Conservation (phyloP, 2,797 vertebrate genomes). For the Sphenodon punctatus region DNA sequence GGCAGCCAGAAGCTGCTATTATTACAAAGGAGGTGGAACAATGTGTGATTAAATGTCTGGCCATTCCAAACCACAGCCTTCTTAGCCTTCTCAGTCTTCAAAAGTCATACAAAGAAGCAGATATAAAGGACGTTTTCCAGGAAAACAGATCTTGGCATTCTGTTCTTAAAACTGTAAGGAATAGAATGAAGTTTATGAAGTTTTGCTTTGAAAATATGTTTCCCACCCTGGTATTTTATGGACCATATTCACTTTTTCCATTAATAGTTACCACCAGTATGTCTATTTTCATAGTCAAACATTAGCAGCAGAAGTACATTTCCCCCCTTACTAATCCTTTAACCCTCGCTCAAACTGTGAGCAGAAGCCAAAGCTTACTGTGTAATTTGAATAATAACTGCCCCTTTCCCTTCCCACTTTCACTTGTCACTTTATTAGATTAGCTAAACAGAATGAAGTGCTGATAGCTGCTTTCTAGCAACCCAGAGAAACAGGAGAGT, state of each 20-base stretch:
- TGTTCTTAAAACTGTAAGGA: constrained; percentile 55
- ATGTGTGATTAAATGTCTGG: constrained; percentile 32
- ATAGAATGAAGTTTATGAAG: constrained; percentile 43
- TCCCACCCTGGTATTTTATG: constrained; percentile 66
- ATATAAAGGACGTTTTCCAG: constrained; percentile 67
- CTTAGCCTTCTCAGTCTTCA: constrained; percentile 59
- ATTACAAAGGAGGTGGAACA: constrained; percentile 38
- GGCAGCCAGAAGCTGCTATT: constrained; percentile 46
- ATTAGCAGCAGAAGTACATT: constrained; percentile 57
- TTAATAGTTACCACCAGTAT: constrained; percentile 57
- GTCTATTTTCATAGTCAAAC: constrained; percentile 55
- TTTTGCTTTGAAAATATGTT: constrained; percentile 62
- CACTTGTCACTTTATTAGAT: constrained; percentile 44
- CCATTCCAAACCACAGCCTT: constrained; percentile 65
- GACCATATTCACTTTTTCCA: constrained; percentile 62
- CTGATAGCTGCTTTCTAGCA: constrained; percentile 22
- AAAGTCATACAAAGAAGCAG: constrained; percentile 66
- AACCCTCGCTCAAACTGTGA: constrained; percentile 36
- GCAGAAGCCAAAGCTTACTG: constrained; percentile 58
- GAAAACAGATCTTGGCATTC: constrained; percentile 50
- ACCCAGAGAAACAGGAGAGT: constrained; percentile 22
- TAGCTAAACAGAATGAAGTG: constrained; percentile 26
- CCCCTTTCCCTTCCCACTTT: constrained; percentile 27
- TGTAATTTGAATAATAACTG: constrained; percentile 62
- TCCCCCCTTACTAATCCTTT: constrained; percentile 46